A percentile compares a stretch with the other conserved stretches of the same genome.
These are phyloP conservation scores for Hermetia illucens DNA, from an alignment of 1,140 invertebrate genomes.

Conservation along the genomic window DNA sequence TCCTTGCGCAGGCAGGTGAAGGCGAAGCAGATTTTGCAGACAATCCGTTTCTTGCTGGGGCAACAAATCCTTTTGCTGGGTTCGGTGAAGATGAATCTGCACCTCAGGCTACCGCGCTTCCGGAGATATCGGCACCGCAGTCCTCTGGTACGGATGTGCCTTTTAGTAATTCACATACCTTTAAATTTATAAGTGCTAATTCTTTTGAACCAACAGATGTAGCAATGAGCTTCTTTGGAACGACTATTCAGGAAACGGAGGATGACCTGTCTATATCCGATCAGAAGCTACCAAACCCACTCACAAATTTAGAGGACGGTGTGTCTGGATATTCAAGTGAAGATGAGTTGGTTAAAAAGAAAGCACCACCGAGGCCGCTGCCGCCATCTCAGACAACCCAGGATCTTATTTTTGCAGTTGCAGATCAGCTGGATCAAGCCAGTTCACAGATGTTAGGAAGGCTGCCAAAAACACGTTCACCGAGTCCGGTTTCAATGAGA, in stretches of 20 bases:
- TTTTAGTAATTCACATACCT: neutral
- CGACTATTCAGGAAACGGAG: conserved; percentile 23
- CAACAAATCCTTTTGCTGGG: conserved; percentile 44
- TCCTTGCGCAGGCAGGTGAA: conserved; percentile 21
- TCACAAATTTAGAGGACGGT: conserved; percentile 10
- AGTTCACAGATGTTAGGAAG: conserved; percentile 69
- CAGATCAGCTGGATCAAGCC: conserved; percentile 75
- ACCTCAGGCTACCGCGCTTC: conserved; percentile 14
- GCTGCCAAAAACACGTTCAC: conserved; percentile 64
- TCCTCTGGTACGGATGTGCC: conserved; percentile 6
- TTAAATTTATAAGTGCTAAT: conserved; percentile 5
- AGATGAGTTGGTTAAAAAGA: conserved; percentile 23
- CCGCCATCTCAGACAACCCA: conserved; percentile 56
- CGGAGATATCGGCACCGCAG: conserved; percentile 8
- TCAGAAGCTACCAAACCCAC: conserved; percentile 5
- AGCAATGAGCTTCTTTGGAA: conserved; percentile 23
- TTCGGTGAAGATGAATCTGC: conserved; percentile 27
- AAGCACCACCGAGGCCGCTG: conserved; percentile 36
- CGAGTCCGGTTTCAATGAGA: conserved; percentile 64
- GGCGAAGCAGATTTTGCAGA: conserved; percentile 12
- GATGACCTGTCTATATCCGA: too few relatives aligned
- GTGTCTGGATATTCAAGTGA: conserved; percentile 7
- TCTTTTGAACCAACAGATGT: conserved; percentile 11
- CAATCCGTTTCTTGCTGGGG: conserved; percentile 20
- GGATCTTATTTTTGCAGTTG: conserved; percentile 70